A percentile compares a stretch with the other conserved stretches of the same genome.
Conservation (phyloP, 2,888 invertebrate species). For the Stenodera caucasica region DNA sequence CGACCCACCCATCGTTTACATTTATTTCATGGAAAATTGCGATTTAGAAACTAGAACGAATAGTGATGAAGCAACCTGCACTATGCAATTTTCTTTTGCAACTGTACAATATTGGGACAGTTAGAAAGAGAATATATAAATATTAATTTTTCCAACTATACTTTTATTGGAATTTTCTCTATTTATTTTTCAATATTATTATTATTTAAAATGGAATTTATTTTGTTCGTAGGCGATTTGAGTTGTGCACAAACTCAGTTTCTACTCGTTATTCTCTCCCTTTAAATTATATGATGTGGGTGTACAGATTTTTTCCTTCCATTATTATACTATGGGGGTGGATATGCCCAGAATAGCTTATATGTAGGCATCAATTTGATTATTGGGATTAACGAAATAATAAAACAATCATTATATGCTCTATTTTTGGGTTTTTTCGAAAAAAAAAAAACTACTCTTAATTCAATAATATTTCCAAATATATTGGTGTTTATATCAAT, state of each 20-base stretch:
- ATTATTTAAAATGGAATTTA: too few relatives aligned
- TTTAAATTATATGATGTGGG: not conserved
- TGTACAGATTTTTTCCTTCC: not conserved
- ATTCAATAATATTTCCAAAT: too few relatives aligned
- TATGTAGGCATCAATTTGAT: slow-evolving; percentile 16
- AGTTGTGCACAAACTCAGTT: not conserved
- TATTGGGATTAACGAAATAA: slow-evolving; percentile 25
- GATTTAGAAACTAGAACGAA: slow-evolving; percentile 18
- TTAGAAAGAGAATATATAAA: not conserved
- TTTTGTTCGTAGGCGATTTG: not conserved
- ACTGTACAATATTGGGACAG: not conserved
- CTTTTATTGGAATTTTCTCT: too few relatives aligned
- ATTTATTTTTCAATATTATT: too few relatives aligned
- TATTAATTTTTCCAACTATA: too few relatives aligned
- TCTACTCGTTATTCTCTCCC: not conserved
- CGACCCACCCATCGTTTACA: slow-evolving; percentile 14
- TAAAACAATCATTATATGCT: slow-evolving; percentile 11
- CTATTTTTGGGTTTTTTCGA: too few relatives aligned
- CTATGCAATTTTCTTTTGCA: not conserved
- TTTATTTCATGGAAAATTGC: not conserved
- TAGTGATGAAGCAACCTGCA: slow-evolving; percentile 10
- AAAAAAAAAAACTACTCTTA: too few relatives aligned
- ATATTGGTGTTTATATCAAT: too few relatives aligned
- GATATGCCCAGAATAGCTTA: not conserved
- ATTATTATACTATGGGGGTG: not conserved